Evolutionary conservation across 2,888 invertebrate genomes (phyloP), one percentile per base, ranked within the genome.

Genomic region (Lepidocyrtoides sp.): DNA sequence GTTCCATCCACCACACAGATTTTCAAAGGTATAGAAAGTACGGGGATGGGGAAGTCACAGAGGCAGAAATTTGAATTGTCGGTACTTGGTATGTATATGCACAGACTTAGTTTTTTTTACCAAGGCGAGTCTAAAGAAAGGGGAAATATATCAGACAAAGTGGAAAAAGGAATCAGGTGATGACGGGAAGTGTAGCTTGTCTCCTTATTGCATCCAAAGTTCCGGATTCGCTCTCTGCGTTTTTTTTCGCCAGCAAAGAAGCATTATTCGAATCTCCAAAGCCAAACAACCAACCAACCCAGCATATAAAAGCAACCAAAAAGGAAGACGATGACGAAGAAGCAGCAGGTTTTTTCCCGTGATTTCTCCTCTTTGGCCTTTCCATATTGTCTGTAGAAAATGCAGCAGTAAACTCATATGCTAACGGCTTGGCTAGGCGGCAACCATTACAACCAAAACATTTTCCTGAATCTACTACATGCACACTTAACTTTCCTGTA

Each of bases 101-200:
- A 51, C 51, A 32, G 17, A 69, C 0, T 48, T 12, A 26, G n/a
- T 41, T 66, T 48, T 51, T 41, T 17, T 23, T 20, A 17, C 48
- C 41, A 17, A 36, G 32, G 51, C 14, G 26, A 36, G 32, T 72
- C 23, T 20, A 32, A 87, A 51, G 44, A 20, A 75, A 86, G 66
- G 77, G 85, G 77, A 86, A 77, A 77, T 86, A 86, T 60, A 86
- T 60, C 44, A 86, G 77, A 77, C 77, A 77, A 77, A 44, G 77
- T 77, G 66, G 79, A 79, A 87, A 86, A 79, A 87, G 79, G 79
- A 87, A 79, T 87, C 88, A 88, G 88, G 88, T 88, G 88, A 69
- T 82, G 88, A 88, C 81, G 72, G 87, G 82, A 82, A 88, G 88
- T 88, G 81, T 82, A 82, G 88, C 69, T 72, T 89, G 77, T 77